These are phyloP conservation scores for Venusia cambrica DNA, from an alignment of 2,888 invertebrate genomes.

Conservation along the genomic window DNA sequence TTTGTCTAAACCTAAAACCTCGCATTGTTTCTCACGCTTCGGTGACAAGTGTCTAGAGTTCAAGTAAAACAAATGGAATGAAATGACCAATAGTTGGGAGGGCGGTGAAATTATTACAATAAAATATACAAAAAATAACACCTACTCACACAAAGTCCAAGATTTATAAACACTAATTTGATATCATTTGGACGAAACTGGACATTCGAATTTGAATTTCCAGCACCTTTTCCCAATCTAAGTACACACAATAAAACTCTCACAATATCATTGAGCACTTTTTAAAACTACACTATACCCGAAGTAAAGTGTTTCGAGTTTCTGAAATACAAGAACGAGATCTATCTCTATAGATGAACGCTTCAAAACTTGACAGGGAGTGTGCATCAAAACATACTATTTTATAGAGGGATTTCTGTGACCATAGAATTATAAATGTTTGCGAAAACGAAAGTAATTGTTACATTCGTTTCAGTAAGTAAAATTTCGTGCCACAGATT, in stretches of 20 bases:
- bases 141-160: too few relatives aligned
- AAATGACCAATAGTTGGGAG: constrained; percentile 47
- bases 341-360: constrained; percentile 7
- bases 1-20: too few relatives aligned
- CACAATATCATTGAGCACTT: constrained; percentile 44
- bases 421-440: too few relatives aligned
- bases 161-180: constrained; percentile 25
- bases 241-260: constrained; percentile 33
- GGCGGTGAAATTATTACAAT: constrained; percentile 35
- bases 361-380: too few relatives aligned
- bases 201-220: constrained; percentile 19
- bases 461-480: too few relatives aligned
- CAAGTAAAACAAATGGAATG: constrained; percentile 50
- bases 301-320: constrained; percentile 33
- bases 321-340: constrained; percentile 20
- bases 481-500: too few relatives aligned
- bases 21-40: constrained; percentile 7
- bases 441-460: too few relatives aligned
- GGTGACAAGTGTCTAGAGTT: constrained; percentile 3
- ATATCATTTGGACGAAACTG: constrained; percentile 23
- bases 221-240: constrained; percentile 29
- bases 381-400: too few relatives aligned
- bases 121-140: constrained; percentile 44
- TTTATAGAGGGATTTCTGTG: too few relatives aligned
- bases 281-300: constrained; percentile 29